Conservation (phyloP, 2,113 vertebrate genomes). For the Thunnus thynnus region DNA sequence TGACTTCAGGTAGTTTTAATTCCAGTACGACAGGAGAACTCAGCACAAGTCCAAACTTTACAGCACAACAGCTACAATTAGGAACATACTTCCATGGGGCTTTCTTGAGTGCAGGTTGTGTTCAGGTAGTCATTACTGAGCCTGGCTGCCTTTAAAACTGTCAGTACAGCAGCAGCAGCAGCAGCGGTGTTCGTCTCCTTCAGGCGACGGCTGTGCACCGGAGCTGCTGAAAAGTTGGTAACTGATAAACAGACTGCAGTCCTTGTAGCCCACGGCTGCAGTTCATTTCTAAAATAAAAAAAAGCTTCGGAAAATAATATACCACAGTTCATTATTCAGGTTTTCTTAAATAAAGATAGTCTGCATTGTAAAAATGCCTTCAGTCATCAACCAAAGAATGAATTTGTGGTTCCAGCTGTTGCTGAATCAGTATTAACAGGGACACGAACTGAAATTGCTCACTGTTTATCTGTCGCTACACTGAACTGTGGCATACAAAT, state of each 20-base stretch:
- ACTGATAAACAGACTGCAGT: conserved; percentile 44
- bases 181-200: conserved; percentile 22
- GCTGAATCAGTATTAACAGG: background rate
- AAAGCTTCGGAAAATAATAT: conserved; percentile 6
- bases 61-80: conserved; percentile 66
- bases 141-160: conserved; percentile 51
- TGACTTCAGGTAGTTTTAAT: too few species aligned
- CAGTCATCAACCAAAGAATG: background rate
- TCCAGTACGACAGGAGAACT: conserved; percentile 6
- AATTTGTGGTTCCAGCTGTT: background rate
- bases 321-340: background rate
- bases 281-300: conserved; percentile 24
- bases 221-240: conserved; percentile 33
- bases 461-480: background rate
- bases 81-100: conserved; percentile 45
- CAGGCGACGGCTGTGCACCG: conserved; percentile 16
- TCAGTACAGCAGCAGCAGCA: conserved; percentile 32
- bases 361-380: background rate
- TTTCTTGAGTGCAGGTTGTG: conserved; percentile 45
- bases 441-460: background rate
- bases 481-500: background rate
- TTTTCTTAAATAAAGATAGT: background rate
- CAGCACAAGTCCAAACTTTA: conserved; percentile 44
- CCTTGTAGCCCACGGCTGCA: conserved; percentile 4
- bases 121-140: conserved; percentile 67